phyloP scores from a whole-genome alignment of 2,797 vertebrate genomes.

The Siniperca scherzeri region DNA sequence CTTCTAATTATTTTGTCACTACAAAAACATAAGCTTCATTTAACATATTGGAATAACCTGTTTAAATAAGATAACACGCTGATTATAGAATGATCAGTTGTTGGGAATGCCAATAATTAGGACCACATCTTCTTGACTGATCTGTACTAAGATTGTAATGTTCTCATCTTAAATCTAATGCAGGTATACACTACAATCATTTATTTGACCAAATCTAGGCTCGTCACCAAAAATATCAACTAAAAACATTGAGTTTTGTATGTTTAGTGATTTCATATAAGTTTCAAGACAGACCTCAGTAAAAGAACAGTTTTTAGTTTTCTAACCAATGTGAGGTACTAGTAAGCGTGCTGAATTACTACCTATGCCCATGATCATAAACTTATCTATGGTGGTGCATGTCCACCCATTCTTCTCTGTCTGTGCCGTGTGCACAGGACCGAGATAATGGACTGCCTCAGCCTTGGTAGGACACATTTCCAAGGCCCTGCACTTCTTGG shows the following conservation, averaged over 20 bases:
- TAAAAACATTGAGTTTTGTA: neutral
- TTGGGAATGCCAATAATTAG: neutral
- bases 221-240: slow-evolving; percentile 3
- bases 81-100: neutral
- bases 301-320: slow-evolving; percentile 17
- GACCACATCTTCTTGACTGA: neutral
- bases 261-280: neutral
- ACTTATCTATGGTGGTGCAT: slow-evolving; percentile 31
- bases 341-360: slow-evolving; percentile 26
- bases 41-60: neutral
- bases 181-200: neutral
- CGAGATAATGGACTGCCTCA: slow-evolving; percentile 71
- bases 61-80: neutral
- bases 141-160: neutral
- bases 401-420: slow-evolving; percentile 38
- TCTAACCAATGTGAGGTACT: neutral
- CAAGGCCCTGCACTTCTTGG: slow-evolving; percentile 68
- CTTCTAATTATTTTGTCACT: neutral
- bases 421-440: slow-evolving; percentile 49
- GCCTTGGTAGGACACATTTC: slow-evolving; percentile 69
- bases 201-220: neutral
- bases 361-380: slow-evolving; percentile 43
- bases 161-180: neutral
- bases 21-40: neutral
- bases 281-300: neutral